Conservation (phyloP, 1,140 invertebrate genomes). For the Pollicipes pollicipes region DNA sequence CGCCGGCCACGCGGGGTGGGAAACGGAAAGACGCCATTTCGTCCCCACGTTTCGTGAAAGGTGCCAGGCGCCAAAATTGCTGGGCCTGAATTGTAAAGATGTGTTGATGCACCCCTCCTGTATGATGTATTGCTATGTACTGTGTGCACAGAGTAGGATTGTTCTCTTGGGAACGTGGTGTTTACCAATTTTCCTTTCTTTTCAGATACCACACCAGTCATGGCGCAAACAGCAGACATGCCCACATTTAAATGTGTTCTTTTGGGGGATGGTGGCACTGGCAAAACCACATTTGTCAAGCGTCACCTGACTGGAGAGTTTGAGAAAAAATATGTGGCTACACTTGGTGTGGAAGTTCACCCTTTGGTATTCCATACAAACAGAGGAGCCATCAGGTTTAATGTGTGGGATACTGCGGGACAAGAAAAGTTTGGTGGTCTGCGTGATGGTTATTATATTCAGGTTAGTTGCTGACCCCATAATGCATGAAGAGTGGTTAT, state of each 20-base stretch:
- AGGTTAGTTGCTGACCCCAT: conserved; percentile 35
- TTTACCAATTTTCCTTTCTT: too few relatives aligned
- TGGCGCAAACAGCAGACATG: conserved; percentile 43
- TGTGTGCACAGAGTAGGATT: too few relatives aligned
- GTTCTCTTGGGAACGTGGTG: too few relatives aligned
- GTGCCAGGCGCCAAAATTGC: too few relatives aligned
- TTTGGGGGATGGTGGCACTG: conserved; percentile 97
- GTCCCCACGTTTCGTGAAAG: too few relatives aligned
- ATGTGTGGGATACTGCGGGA: conserved; percentile 99
- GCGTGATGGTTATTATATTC: conserved; percentile 98
- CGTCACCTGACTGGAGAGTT: conserved; percentile 98
- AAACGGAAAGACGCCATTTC: too few relatives aligned
- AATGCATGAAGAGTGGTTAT: too few relatives aligned
- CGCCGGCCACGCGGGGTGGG: too few relatives aligned
- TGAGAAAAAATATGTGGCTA: conserved; percentile 99
- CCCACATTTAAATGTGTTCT: conserved; percentile 90
- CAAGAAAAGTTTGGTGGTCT: conserved; percentile 99
- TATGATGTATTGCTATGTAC: too few relatives aligned
- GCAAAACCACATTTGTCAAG: conserved; percentile 99
- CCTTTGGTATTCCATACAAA: conserved; percentile 96
- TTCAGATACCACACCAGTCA: conserved; percentile 4
- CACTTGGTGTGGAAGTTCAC: conserved; percentile 96
- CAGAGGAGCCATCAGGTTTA: conserved; percentile 88
- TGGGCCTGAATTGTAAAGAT: too few relatives aligned
- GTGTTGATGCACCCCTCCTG: too few relatives aligned